A percentile compares a stretch with the other conserved stretches of the same genome.
These are phyloP conservation scores for Tupaia chinensis DNA, from an alignment of 2,113 vertebrate genomes.

Conservation along the genomic window DNA sequence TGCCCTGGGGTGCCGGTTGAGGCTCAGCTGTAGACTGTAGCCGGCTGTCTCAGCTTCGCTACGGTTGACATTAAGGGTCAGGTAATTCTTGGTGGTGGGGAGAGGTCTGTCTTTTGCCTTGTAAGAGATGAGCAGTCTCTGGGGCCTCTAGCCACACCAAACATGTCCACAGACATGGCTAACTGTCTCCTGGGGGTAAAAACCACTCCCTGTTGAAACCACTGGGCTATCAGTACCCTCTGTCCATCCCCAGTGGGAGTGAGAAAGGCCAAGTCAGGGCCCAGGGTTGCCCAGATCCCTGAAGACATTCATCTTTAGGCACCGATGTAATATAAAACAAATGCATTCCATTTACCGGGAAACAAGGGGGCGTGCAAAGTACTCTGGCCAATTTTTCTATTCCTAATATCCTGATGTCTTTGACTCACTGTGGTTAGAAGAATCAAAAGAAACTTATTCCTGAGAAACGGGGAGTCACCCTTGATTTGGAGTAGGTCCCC, in stretches of 20 bases:
- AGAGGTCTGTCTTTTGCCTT: no score
- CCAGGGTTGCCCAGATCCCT: not conserved
- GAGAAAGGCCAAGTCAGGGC: not conserved
- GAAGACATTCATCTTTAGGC: not conserved
- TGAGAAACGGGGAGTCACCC: not conserved
- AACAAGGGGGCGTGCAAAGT: not conserved
- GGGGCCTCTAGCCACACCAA: not conserved
- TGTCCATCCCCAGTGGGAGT: fast-evolving
- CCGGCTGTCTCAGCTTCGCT: fast-evolving
- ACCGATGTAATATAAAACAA: not conserved
- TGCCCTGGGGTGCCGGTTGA: not conserved
- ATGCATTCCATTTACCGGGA: not conserved
- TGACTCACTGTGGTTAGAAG: not conserved
- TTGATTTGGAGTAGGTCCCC: not conserved
- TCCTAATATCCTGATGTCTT: not conserved
- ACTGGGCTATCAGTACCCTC: not conserved
- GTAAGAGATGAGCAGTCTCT: not conserved
- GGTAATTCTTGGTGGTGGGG: not conserved
- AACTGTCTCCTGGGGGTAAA: not conserved
- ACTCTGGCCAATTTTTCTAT: not conserved
- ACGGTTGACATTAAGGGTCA: fast-evolving
- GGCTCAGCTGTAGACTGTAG: not conserved
- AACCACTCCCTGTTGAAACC: not conserved
- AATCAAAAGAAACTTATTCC: not conserved
- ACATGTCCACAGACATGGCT: not conserved